phyloP scores from a whole-genome alignment of 2,888 invertebrate genomes.

The Ischnura elegans region DNA sequence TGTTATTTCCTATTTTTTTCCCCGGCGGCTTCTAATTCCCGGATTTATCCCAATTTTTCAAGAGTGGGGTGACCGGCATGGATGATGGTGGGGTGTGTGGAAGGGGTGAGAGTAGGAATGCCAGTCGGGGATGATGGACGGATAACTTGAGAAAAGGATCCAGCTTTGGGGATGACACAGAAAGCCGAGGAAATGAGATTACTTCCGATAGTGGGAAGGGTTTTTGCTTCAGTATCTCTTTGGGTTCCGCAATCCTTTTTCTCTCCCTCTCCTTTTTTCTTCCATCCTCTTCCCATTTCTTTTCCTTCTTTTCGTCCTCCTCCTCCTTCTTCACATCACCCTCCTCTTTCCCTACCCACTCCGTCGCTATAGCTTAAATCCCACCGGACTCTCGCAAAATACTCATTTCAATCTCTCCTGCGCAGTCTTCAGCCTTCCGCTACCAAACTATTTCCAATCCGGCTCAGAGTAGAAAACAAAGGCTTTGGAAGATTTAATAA shows the following conservation, averaged over 20 bases:
- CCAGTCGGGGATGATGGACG: slow-evolving; percentile 28
- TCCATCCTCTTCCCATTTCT: neutral
- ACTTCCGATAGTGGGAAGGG: slow-evolving; percentile 27
- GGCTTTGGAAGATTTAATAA: neutral
- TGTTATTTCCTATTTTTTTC: too few relatives aligned
- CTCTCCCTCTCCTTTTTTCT: neutral
- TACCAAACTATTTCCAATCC: neutral
- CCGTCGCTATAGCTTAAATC: too few relatives aligned
- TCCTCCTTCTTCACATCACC: neutral
- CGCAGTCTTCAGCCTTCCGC: neutral
- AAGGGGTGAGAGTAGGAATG: neutral
- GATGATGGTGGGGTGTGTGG: neutral
- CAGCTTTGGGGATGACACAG: slow-evolving; percentile 35
- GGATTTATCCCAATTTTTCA: too few relatives aligned
- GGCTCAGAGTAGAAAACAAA: neutral
- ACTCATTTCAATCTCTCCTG: neutral
- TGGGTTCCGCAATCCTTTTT: neutral
- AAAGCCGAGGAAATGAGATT: slow-evolving; percentile 38
- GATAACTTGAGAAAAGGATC: slow-evolving; percentile 38
- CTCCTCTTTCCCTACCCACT: neutral
- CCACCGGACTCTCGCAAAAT: neutral
- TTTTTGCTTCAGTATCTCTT: slow-evolving; percentile 35
- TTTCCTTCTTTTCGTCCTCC: neutral
- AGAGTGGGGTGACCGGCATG: neutral
- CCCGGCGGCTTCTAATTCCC: too few relatives aligned